Evolutionary conservation across 2,888 invertebrate species (phyloP).

Genomic region (Galerucella calmariensis): DNA sequence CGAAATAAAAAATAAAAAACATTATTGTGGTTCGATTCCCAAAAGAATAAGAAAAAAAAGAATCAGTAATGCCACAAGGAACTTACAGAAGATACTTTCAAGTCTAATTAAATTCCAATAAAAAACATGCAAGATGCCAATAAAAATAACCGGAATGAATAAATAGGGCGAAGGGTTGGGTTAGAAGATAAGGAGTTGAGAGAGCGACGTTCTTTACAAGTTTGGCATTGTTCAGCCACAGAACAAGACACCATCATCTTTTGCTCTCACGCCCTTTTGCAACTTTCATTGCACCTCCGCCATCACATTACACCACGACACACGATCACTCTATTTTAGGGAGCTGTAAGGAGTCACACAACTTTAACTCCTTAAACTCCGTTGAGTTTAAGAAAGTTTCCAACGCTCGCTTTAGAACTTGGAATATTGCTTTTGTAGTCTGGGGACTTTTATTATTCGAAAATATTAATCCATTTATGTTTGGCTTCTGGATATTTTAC

Average conservation of each 20-base stretch:
- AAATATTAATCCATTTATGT: slow-evolving; percentile 11
- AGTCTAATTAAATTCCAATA: neutral
- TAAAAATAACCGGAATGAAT: neutral
- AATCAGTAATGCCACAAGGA: no score
- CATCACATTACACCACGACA: slow-evolving; percentile 14
- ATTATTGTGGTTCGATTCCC: no score
- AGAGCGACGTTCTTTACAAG: slow-evolving; percentile 60
- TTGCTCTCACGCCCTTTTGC: slow-evolving; percentile 50
- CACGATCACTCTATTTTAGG: slow-evolving; percentile 16
- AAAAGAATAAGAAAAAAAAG: no score
- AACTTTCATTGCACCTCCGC: slow-evolving; percentile 37
- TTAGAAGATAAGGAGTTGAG: slow-evolving; percentile 48
- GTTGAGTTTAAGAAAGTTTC: slow-evolving; percentile 9
- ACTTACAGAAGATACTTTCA: no score
- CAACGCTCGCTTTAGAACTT: neutral
- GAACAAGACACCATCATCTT: slow-evolving; percentile 61
- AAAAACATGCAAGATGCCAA: neutral
- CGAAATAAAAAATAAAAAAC: no score
- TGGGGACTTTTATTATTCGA: slow-evolving; percentile 9
- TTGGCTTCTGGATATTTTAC: slow-evolving; percentile 8
- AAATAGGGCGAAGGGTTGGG: slow-evolving; percentile 35
- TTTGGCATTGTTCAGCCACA: slow-evolving; percentile 64
- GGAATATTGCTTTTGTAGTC: neutral
- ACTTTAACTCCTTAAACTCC: slow-evolving; percentile 20
- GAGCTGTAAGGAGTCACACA: slow-evolving; percentile 26